phyloP scores from a whole-genome alignment of 2,113 vertebrate genomes.

The Ursus arctos region DNA sequence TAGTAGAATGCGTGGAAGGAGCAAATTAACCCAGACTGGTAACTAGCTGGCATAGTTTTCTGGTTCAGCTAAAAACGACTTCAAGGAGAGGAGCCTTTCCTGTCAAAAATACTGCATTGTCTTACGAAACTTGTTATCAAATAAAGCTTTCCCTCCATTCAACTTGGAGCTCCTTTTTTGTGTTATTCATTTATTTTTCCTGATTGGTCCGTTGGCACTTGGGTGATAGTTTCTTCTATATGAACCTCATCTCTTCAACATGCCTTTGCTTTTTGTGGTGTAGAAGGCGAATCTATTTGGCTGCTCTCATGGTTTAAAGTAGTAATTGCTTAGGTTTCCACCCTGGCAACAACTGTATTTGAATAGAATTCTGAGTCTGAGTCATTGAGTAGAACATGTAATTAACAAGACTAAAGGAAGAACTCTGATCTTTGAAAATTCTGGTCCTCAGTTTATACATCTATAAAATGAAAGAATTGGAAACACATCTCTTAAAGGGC shows the following conservation, averaged over 20 bases:
- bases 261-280: background rate
- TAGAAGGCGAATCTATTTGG: slow-evolving; percentile 23
- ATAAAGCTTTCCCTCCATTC: background rate
- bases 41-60: background rate
- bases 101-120: background rate
- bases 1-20: slow-evolving; percentile 39
- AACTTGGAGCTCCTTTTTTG: background rate
- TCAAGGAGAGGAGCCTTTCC: slow-evolving; percentile 1
- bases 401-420: slow-evolving; percentile 67
- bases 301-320: slow-evolving; percentile 18
- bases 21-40: background rate
- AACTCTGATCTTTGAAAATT: slow-evolving; percentile 66
- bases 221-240: background rate
- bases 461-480: slow-evolving; percentile 30
- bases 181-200: background rate
- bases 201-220: background rate
- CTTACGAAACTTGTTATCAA: background rate
- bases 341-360: slow-evolving; percentile 14
- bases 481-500: background rate
- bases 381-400: slow-evolving; percentile 54
- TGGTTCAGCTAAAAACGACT: slow-evolving; percentile 39
- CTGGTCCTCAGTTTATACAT: background rate
- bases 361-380: slow-evolving; percentile 65
- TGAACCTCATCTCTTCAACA: background rate
- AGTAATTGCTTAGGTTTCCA: slow-evolving; percentile 48